A percentile compares a stretch with the other conserved stretches of the same genome.
Evolutionary conservation across 2,797 vertebrate species (phyloP).

Genomic region (Microcaecilia unicolor): DNA sequence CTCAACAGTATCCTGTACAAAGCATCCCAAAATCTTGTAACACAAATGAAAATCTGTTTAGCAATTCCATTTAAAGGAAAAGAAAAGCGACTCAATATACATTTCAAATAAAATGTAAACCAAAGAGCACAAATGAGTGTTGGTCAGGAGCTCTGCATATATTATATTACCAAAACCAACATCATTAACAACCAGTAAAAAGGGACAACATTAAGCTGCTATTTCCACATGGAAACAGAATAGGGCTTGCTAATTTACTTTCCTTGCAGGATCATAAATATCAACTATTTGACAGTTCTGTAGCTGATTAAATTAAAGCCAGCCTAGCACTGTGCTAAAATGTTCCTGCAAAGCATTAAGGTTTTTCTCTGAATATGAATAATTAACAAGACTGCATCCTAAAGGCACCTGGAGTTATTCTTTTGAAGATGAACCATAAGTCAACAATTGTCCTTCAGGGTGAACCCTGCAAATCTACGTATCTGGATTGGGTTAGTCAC

Average conservation of each 20-base stretch:
- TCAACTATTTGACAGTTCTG: slow-evolving; percentile 50
- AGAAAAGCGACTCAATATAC: slow-evolving; percentile 18
- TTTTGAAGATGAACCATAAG: neutral
- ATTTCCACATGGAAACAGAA: slow-evolving; percentile 41
- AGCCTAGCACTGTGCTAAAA: slow-evolving; percentile 19
- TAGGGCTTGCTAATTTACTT: slow-evolving; percentile 49
- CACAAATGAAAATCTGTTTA: slow-evolving; percentile 29
- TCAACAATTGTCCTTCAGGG: too few species aligned
- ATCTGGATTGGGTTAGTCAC: too few species aligned
- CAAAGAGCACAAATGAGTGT: slow-evolving; percentile 20
- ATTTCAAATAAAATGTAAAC: slow-evolving; percentile 21
- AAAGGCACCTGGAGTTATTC: neutral
- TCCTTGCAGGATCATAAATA: slow-evolving; percentile 46
- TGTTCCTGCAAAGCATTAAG: slow-evolving; percentile 20
- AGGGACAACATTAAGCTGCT: slow-evolving; percentile 35
- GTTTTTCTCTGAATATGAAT: slow-evolving; percentile 15
- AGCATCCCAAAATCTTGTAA: slow-evolving; percentile 32
- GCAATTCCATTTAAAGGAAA: slow-evolving; percentile 31
- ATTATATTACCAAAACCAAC: slow-evolving; percentile 44
- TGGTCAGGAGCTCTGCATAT: slow-evolving; percentile 31
- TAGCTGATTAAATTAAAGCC: slow-evolving; percentile 42
- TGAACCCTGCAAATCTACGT: too few species aligned
- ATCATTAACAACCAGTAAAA: slow-evolving; percentile 31
- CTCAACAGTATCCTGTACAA: slow-evolving; percentile 36
- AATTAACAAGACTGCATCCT: neutral